phyloP scores from a whole-genome alignment of 2,888 invertebrate genomes.

The Adineta ricciae region DNA sequence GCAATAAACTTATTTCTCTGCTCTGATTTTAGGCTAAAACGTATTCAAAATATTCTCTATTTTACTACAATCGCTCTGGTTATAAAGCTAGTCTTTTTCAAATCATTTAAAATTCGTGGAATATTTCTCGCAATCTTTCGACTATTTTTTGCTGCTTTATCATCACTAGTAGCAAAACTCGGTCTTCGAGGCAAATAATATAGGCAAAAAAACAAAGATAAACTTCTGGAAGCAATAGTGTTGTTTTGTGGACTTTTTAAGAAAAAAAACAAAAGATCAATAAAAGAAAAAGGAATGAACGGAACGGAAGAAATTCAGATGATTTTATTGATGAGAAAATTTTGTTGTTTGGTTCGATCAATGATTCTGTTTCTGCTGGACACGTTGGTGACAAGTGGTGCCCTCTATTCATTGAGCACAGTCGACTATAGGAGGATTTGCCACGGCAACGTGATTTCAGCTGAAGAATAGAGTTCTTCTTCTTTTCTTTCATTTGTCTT shows the following conservation, averaged over 20 bases:
- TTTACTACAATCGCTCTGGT: conserved; percentile 10
- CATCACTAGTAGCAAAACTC: not conserved
- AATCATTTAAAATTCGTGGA: conserved; percentile 22
- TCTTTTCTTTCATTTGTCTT: not conserved
- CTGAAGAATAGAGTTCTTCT: not conserved
- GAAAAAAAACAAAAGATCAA: not conserved
- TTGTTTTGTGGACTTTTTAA: not conserved
- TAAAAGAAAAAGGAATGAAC: not conserved
- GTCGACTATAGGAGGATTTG: not conserved
- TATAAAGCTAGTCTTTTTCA: conserved; percentile 25
- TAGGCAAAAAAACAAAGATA: not conserved
- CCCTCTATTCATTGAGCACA: not conserved
- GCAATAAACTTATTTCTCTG: not conserved
- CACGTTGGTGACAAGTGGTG: not conserved
- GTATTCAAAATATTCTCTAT: conserved; percentile 26
- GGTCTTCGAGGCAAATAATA: not conserved
- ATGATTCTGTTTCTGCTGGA: too few relatives aligned
- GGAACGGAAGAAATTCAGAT: not conserved
- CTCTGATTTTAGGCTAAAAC: conserved; percentile 22
- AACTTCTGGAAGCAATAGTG: not conserved
- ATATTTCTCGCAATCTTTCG: conserved; percentile 24
- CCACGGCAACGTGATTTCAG: not conserved
- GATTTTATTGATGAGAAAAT: too few relatives aligned
- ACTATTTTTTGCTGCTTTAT: not conserved
- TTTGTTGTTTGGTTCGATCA: too few relatives aligned